Evolutionary conservation across 2,113 vertebrate genomes (phyloP).

Genomic region (Globicephala melas): DNA sequence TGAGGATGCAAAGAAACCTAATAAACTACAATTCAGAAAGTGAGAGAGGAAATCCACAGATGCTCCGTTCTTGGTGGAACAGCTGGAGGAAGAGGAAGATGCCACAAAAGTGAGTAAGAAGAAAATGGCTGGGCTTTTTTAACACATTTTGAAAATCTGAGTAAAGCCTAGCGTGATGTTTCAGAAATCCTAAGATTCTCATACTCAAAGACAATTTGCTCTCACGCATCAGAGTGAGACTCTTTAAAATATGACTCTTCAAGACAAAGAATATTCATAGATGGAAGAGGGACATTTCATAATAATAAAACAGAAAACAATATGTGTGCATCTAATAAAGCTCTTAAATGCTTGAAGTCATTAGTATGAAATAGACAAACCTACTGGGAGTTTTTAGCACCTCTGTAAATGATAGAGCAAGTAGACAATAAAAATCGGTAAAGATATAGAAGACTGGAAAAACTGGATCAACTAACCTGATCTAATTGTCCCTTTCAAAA

Average conservation of each 20-base stretch:
- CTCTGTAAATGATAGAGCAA: not conserved
- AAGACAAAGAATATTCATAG: not conserved
- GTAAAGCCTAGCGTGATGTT: not conserved
- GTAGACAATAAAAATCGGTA: not conserved
- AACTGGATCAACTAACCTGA: not conserved
- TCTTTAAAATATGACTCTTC: not conserved
- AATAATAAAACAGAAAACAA: not conserved
- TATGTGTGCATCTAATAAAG: not conserved
- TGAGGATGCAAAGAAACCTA: not conserved
- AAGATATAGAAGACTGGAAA: not conserved
- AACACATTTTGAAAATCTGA: not conserved
- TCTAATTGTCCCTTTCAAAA: not conserved
- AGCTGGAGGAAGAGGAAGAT: not conserved
- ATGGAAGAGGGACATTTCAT: not conserved
- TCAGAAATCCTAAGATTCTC: not conserved
- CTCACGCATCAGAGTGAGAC: not conserved
- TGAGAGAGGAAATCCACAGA: not conserved
- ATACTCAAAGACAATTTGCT: not conserved
- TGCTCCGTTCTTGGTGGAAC: not conserved
- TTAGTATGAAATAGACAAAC: not conserved
- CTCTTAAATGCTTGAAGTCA: not conserved
- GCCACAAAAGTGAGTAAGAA: not conserved
- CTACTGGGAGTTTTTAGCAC: not conserved
- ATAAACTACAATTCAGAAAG: not conserved
- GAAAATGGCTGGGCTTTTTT: not conserved